phyloP scores from a whole-genome alignment of 2,797 vertebrate genomes.

The Glyptemys insculpta region DNA sequence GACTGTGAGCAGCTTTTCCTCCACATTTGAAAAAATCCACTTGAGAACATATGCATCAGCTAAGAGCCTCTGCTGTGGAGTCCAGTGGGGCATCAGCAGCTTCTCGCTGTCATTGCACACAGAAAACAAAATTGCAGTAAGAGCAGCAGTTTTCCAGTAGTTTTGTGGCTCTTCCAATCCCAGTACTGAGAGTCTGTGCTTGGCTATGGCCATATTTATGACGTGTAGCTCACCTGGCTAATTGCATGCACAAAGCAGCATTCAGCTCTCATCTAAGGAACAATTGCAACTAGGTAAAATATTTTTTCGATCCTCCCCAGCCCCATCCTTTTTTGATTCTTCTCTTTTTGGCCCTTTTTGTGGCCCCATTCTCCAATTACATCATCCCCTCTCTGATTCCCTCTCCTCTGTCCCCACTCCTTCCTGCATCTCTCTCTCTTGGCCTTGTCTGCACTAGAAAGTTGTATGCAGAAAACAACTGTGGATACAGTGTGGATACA shows the following conservation, averaged over 20 bases:
- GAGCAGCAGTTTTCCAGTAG: fast-evolving
- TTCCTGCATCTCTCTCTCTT: background rate
- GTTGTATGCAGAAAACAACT: background rate
- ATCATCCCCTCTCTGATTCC: background rate
- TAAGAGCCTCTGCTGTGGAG: background rate
- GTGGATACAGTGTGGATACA: background rate
- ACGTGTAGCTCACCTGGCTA: fast-evolving
- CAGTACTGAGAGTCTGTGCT: background rate
- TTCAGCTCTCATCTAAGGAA: background rate
- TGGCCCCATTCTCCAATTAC: background rate
- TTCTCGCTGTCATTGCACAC: background rate
- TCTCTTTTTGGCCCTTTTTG: background rate
- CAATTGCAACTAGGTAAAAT: background rate
- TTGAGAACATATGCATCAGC: background rate
- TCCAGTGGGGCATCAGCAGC: background rate
- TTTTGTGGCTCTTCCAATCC: fast-evolving
- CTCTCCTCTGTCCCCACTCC: background rate
- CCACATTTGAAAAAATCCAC: conserved; percentile 56
- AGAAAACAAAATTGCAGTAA: conserved; percentile 48
- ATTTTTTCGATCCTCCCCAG: background rate
- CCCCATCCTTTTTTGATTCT: background rate
- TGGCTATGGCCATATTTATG: background rate
- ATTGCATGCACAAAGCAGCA: background rate
- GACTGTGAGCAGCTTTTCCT: conserved; percentile 50
- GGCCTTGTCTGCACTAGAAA: background rate